Conservation (phyloP, 2,888 invertebrate species). For the Rhamphomyia laevipes region DNA sequence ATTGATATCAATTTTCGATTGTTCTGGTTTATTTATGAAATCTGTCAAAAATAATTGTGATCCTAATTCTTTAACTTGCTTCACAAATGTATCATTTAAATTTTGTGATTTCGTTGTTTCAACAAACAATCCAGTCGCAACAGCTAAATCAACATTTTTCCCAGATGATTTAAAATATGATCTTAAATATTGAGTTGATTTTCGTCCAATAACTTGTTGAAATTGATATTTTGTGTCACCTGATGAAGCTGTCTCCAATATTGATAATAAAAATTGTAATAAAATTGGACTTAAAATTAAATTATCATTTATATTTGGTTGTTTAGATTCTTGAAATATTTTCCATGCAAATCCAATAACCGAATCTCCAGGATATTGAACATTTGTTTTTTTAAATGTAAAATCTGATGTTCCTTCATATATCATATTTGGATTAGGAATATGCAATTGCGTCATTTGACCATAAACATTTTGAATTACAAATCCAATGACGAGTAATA, state of each 20-base stretch:
- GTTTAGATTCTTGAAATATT: neutral
- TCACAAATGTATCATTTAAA: neutral
- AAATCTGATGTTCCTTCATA: too few species aligned
- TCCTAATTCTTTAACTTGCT: neutral
- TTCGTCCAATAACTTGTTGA: neutral
- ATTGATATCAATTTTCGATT: conserved; percentile 43
- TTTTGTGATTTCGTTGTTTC: conserved; percentile 12
- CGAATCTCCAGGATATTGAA: neutral
- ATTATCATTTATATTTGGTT: conserved; percentile 12
- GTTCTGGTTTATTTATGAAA: conserved; percentile 23
- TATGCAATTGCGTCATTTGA: too few species aligned
- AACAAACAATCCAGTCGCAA: conserved; percentile 18
- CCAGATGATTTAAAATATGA: neutral
- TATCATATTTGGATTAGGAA: too few species aligned
- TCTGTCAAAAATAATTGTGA: neutral
- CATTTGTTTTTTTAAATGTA: neutral
- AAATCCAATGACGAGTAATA: too few species aligned
- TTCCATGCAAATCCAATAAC: neutral
- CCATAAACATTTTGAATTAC: too few species aligned
- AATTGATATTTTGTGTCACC: conserved; percentile 16
- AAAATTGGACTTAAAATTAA: conserved; percentile 17
- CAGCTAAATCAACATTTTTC: conserved; percentile 11
- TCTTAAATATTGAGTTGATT: neutral
- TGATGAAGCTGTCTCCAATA: conserved; percentile 12
- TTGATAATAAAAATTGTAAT: conserved; percentile 15